Conservation (phyloP, 2,888 invertebrate species). For the Copidosoma aretas region DNA sequence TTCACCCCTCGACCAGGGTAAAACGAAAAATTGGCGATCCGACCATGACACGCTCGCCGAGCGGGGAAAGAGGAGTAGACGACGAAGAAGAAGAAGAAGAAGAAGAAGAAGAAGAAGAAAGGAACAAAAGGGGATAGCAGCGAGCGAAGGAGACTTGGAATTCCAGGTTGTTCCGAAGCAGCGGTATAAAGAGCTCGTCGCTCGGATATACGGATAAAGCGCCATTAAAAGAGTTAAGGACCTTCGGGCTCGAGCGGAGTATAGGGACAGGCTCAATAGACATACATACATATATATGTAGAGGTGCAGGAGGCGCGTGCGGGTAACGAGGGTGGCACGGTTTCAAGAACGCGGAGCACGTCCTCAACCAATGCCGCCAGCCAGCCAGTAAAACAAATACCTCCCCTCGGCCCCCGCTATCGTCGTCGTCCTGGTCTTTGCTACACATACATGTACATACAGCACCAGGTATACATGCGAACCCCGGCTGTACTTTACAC, state of each 20-base stretch:
- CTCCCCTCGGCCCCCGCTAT: slow-evolving; percentile 45
- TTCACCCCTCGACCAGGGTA: no score
- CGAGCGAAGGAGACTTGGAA: not conserved
- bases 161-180: no score
- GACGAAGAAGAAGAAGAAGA: not conserved
- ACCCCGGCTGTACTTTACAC: no score
- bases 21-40: no score
- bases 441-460: slow-evolving; percentile 13
- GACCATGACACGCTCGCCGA: not conserved
- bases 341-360: slow-evolving; percentile 62
- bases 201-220: slow-evolving; percentile 37
- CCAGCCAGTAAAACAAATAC: slow-evolving; percentile 63
- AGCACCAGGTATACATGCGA: slow-evolving; percentile 8
- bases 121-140: no score
- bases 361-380: slow-evolving; percentile 62
- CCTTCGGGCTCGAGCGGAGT: slow-evolving; percentile 43
- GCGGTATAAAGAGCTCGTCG: no score
- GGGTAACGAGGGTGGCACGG: slow-evolving; percentile 59
- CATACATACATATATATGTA: no score
- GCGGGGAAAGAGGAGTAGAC: no score
- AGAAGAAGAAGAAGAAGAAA: not conserved
- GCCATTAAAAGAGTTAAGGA: slow-evolving; percentile 56
- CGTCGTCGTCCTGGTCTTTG: slow-evolving; percentile 1
- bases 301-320: slow-evolving; percentile 41
- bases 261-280: slow-evolving; percentile 1